Conservation (phyloP, 2,797 vertebrate genomes). For the Pachyuromys duprasi region DNA sequence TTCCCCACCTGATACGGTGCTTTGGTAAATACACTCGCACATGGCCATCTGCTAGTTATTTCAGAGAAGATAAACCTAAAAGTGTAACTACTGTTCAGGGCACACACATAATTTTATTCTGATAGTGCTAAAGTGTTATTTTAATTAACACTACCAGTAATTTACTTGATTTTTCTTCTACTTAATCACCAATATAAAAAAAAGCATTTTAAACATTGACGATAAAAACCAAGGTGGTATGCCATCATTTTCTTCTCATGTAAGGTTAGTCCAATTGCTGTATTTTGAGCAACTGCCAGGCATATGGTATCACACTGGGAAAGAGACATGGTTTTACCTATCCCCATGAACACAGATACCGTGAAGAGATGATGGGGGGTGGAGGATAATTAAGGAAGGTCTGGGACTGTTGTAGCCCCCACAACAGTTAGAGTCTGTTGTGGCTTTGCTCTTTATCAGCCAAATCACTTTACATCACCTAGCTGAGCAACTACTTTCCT, state of each 20-base stretch:
- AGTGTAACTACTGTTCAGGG: neutral
- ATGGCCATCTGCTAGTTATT: neutral
- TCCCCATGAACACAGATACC: neutral
- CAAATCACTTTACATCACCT: neutral
- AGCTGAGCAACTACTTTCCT: neutral
- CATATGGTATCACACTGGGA: neutral
- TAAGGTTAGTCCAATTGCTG: constrained; percentile 22
- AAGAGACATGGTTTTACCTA: neutral
- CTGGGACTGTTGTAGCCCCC: neutral
- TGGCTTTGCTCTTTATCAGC: neutral
- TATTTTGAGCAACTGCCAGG: neutral
- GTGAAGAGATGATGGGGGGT: neutral
- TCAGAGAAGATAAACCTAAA: constrained; percentile 39
- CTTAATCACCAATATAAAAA: constrained; percentile 45
- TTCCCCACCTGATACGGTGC: neutral
- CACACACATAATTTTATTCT: constrained; percentile 2
- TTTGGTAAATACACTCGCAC: neutral
- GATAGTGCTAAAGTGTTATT: neutral
- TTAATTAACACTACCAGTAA: constrained; percentile 30
- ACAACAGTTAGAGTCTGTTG: too few relatives aligned
- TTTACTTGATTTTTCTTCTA: constrained; percentile 9
- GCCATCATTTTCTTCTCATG: neutral
- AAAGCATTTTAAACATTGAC: constrained; percentile 47
- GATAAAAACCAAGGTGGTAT: neutral
- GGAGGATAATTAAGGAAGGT: neutral